Conservation (phyloP, 2,888 invertebrate species). For the Scelioninae gen. 1 region DNA sequence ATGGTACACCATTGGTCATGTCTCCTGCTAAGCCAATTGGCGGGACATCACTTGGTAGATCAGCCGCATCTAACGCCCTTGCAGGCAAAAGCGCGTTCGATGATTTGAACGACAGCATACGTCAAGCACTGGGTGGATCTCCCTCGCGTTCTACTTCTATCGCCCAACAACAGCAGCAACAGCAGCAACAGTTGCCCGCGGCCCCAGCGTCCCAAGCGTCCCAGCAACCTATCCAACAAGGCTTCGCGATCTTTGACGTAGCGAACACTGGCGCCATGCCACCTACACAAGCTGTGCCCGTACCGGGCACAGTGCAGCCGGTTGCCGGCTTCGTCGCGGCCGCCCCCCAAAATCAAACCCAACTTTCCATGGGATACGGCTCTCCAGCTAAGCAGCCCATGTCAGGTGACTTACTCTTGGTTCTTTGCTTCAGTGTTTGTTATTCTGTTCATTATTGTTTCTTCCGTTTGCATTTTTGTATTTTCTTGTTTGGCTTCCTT, state of each 20-base stretch:
- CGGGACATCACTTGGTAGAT: slow-evolving; percentile 82
- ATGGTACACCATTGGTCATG: slow-evolving; percentile 81
- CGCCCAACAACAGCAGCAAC: slow-evolving; percentile 74
- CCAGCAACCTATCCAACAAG: slow-evolving; percentile 75
- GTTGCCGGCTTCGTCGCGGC: slow-evolving; percentile 77
- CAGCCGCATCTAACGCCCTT: slow-evolving; percentile 85
- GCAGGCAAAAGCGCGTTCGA: slow-evolving; percentile 88
- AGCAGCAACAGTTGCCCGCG: slow-evolving; percentile 71
- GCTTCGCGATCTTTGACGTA: slow-evolving; percentile 80
- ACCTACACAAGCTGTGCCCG: slow-evolving; percentile 73
- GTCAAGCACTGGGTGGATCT: slow-evolving; percentile 88
- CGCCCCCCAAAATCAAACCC: slow-evolving; percentile 81
- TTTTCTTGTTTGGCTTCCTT: no score
- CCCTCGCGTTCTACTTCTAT: slow-evolving; percentile 83
- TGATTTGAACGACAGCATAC: slow-evolving; percentile 89
- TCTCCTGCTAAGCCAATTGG: slow-evolving; percentile 84
- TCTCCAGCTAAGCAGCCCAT: slow-evolving; percentile 85
- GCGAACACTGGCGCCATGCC: slow-evolving; percentile 69
- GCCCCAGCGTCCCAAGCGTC: slow-evolving; percentile 32
- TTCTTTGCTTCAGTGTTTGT: slow-evolving; percentile 21
- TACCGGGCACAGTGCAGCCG: slow-evolving; percentile 74
- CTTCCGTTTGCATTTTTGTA: no score
- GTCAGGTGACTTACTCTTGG: slow-evolving; percentile 83
- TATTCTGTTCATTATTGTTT: no score
- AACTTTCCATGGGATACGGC: slow-evolving; percentile 83